A percentile compares a stretch with the other conserved stretches of the same genome.
These are phyloP conservation scores for Pipistrellus pipistrellus DNA, from an alignment of 2,797 vertebrate genomes.

Conservation along the genomic window DNA sequence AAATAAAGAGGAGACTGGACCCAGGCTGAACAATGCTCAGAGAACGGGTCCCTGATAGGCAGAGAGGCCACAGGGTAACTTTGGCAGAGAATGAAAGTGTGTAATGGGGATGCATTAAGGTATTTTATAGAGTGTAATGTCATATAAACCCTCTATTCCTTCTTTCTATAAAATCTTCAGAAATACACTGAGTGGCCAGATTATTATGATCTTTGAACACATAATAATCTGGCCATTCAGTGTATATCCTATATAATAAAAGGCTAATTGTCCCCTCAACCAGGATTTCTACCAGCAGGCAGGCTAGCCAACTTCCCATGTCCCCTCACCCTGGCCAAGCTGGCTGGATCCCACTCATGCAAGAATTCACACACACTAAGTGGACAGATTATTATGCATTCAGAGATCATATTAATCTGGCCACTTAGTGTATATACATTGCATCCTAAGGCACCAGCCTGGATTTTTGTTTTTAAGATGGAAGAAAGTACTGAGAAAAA, in stretches of 20 bases:
- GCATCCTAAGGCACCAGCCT: neutral
- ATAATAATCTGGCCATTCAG: too few species aligned
- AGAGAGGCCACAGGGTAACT: neutral
- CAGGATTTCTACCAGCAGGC: too few species aligned
- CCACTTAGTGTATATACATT: too few species aligned
- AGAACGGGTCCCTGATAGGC: neutral
- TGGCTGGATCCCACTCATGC: too few species aligned
- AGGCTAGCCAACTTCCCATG: too few species aligned
- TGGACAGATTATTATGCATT: too few species aligned
- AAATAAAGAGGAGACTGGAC: neutral
- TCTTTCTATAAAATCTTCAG: constrained; percentile 27
- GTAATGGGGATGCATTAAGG: neutral
- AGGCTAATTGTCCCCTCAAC: too few species aligned
- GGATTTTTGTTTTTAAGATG: neutral
- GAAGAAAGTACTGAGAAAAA: neutral
- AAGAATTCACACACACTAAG: too few species aligned
- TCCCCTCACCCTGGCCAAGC: too few species aligned
- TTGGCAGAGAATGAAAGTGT: neutral
- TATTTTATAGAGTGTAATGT: neutral
- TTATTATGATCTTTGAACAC: too few species aligned
- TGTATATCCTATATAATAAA: too few species aligned
- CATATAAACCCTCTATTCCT: neutral
- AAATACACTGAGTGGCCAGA: neutral
- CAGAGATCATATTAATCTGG: too few species aligned
- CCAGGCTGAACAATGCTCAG: neutral